Conservation (phyloP, 2,797 vertebrate genomes). For the Chelonia mydas region DNA sequence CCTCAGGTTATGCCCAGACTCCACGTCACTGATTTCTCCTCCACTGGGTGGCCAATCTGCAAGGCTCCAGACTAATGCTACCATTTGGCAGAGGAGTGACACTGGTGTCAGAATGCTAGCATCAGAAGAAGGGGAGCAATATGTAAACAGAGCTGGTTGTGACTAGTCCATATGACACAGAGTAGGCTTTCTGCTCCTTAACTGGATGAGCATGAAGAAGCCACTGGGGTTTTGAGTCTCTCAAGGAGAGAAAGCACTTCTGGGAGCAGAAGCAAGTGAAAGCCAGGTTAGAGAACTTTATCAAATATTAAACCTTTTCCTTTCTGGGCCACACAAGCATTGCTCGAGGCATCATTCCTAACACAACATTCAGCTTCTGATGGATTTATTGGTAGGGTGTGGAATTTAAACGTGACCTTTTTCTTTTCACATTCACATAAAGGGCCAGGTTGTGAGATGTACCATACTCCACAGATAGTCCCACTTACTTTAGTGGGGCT, state of each 20-base stretch:
- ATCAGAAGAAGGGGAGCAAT: neutral
- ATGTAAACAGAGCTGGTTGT: neutral
- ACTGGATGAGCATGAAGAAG: neutral
- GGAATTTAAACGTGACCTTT: neutral
- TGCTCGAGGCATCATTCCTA: constrained; percentile 62
- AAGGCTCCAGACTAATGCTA: no score
- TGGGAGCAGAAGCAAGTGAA: constrained; percentile 28
- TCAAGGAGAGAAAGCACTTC: neutral
- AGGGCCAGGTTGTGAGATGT: constrained; percentile 47
- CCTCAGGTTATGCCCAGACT: no score
- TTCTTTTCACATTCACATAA: constrained; percentile 53
- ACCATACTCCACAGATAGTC: neutral
- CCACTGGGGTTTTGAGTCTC: constrained; percentile 1
- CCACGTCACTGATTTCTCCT: no score
- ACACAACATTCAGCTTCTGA: constrained; percentile 67
- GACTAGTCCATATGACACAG: neutral
- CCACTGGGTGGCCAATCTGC: no score
- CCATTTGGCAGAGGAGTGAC: neutral
- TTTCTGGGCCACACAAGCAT: constrained; percentile 58
- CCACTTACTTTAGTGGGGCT: neutral
- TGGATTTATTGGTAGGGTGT: constrained; percentile 70
- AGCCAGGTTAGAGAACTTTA: constrained; percentile 54
- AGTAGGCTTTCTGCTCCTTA: constrained; percentile 3
- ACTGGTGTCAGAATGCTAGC: neutral
- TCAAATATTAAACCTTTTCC: constrained; percentile 50